A percentile compares a stretch with the other conserved stretches of the same genome.
Evolutionary conservation across 2,113 vertebrate species (phyloP).

Genomic region (Carassius carassius): DNA sequence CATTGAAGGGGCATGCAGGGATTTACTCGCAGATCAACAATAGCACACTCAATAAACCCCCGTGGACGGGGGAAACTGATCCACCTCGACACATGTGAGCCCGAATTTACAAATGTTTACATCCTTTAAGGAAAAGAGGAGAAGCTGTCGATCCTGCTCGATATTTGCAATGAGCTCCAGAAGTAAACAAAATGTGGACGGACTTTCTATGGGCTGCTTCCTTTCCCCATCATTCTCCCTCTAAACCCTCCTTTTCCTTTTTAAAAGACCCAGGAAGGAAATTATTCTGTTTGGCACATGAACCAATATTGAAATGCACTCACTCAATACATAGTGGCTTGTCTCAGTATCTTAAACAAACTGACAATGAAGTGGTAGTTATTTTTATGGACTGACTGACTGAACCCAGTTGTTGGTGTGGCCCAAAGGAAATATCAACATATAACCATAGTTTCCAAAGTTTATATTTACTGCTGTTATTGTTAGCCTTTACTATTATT

Average conservation of each 20-base stretch:
- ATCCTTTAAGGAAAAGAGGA: constrained; percentile 70
- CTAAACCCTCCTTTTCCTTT: neutral
- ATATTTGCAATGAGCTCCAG: constrained; percentile 59
- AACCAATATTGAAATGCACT: constrained; percentile 9
- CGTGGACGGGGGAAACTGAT: constrained; percentile 73
- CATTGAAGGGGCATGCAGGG: constrained; percentile 80
- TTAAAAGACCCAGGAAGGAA: constrained; percentile 12
- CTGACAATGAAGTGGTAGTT: neutral
- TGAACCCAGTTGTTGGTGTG: neutral
- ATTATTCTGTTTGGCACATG: neutral
- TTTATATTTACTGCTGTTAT: neutral
- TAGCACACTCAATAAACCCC: constrained; percentile 80
- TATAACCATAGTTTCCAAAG: neutral
- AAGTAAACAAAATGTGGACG: constrained; percentile 31
- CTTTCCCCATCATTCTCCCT: neutral
- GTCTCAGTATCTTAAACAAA: neutral
- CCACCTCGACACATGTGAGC: constrained; percentile 73
- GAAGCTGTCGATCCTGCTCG: constrained; percentile 62
- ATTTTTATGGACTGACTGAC: neutral
- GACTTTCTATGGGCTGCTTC: neutral
- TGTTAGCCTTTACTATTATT: neutral
- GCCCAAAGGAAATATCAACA: neutral
- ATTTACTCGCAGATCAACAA: constrained; percentile 81
- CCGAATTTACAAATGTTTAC: constrained; percentile 75
- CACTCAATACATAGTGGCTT: neutral